Evolutionary conservation across 1,140 invertebrate genomes (phyloP).

Genomic region (Drosophila equinoxialis): DNA sequence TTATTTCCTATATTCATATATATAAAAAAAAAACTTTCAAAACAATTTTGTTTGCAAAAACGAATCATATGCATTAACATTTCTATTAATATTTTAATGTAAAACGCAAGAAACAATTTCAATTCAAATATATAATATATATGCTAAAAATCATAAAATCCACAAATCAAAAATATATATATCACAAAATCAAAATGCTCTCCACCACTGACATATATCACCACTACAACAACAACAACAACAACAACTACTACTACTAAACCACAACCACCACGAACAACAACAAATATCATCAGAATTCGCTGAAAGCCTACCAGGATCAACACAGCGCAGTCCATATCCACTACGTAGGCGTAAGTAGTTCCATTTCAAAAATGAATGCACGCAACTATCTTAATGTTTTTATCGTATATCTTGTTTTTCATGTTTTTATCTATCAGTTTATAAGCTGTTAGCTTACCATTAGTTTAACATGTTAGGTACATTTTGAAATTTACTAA

Average conservation of each 20-base stretch:
- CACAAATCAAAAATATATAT: conserved; percentile 20
- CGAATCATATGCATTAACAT: not conserved
- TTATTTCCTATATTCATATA: not conserved
- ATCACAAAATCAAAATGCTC: conserved; percentile 50
- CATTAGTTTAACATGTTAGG: conserved; percentile 13
- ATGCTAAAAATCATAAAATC: conserved; percentile 46
- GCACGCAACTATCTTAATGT: conserved; percentile 47
- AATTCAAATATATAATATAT: conserved; percentile 17
- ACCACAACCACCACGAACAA: conserved; percentile 37
- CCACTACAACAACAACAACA: conserved; percentile 24
- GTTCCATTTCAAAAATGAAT: conserved; percentile 57
- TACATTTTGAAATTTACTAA: not conserved
- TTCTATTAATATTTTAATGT: conserved; percentile 6
- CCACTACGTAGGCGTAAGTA: conserved; percentile 91
- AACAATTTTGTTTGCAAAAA: not conserved
- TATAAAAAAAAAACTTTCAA: not conserved
- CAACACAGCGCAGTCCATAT: conserved; percentile 92
- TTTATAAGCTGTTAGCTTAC: not conserved
- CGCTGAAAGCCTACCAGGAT: conserved; percentile 91
- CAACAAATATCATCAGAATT: conserved; percentile 86
- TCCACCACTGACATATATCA: conserved; percentile 42
- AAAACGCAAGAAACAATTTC: conserved; percentile 10
- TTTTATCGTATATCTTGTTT: conserved; percentile 15
- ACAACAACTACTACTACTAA: conserved; percentile 27
- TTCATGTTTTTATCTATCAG: conserved; percentile 33